phyloP scores from a whole-genome alignment of 2,797 vertebrate genomes.

The Cryptoblepharus egeriae region DNA sequence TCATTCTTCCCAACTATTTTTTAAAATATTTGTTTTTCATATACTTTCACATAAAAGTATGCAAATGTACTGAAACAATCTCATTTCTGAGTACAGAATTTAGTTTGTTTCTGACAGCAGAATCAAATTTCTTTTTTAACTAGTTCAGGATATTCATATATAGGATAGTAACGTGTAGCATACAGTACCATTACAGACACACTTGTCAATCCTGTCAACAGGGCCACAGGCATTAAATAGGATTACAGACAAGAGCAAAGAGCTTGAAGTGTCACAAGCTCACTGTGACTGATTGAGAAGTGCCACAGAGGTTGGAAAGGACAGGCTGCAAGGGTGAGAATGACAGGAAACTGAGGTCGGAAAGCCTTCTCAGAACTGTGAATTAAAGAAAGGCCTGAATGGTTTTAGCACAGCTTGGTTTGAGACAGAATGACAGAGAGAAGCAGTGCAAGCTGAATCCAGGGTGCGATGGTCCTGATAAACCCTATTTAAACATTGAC shows the following conservation, averaged over 20 bases:
- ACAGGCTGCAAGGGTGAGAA: constrained; percentile 15
- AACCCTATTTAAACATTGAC: not conserved
- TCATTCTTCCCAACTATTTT: not conserved
- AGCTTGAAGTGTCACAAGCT: constrained; percentile 32
- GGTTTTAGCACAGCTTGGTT: constrained; percentile 17
- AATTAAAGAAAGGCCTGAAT: constrained; percentile 9
- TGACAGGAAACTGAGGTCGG: constrained; percentile 23
- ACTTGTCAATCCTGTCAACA: constrained; percentile 43
- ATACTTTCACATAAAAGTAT: too few species aligned
- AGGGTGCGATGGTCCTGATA: not conserved
- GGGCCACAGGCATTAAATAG: constrained; percentile 38
- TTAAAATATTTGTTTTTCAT: not conserved
- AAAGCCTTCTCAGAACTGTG: constrained; percentile 21
- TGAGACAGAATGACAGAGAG: not conserved
- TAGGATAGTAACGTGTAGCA: not conserved
- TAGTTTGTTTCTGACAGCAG: not conserved
- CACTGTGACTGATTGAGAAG: constrained; percentile 39
- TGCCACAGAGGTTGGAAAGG: constrained; percentile 19
- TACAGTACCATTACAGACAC: constrained; percentile 18
- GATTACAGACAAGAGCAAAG: constrained; percentile 42
- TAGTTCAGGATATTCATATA: not conserved
- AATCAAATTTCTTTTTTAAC: not conserved
- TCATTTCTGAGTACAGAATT: not conserved
- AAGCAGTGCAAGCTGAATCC: not conserved
- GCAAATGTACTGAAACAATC: not conserved